Evolutionary conservation across 2,888 invertebrate genomes (phyloP), one percentile per base, ranked within the genome.

Genomic region (Dorcus parallelipipedus): DNA sequence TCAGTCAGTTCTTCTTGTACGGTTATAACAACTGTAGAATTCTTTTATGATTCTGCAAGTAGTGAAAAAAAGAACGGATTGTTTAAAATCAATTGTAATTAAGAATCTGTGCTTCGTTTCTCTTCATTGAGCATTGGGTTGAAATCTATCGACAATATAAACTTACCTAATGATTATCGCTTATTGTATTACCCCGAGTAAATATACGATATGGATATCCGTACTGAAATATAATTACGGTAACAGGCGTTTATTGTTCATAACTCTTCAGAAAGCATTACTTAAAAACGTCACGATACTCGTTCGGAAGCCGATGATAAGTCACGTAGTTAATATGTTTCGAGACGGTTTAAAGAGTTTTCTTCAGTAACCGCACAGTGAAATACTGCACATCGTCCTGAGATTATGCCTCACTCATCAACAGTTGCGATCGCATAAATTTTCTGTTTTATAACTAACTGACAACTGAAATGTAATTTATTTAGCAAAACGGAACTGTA

Each of bases 391-490:
- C 14, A 23, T 26, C 47, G 23, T 20, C 20, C 26, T 20, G 47
- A 47, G 49, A 49, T 26, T 49, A 49, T 43, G 23, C 52, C 43
- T 52, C 23, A 26, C 23, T 38, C 41, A 52, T 45, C 54, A 39
- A 48, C 54, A 20, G 48, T 48, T 47, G 49, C 54, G 48, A 33
- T 51, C 47, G 45, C 52, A 57, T 57, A 52, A 57, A 52, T 57
- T 52, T 52, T 48, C 38, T 52, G 52, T 52, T 57, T 57, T 57
- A 57, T 52, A 49, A 47, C 48, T 52, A 57, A 48, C 51, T 45
- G 52, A 57, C 52, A 42, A 23, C 41, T 26, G 45, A 51, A 38
- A 56, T 49, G 39, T 52, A 57, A 57, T 52, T 57, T 52, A 48
- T 57, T 57, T 57, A 38, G 49, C 48, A 52, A 40, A 43, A 40